Percentiles rank a stretch among this genome's conserved stretches.
Conservation (phyloP, 2,797 vertebrate genomes). For the Anabacerthia variegaticeps region DNA sequence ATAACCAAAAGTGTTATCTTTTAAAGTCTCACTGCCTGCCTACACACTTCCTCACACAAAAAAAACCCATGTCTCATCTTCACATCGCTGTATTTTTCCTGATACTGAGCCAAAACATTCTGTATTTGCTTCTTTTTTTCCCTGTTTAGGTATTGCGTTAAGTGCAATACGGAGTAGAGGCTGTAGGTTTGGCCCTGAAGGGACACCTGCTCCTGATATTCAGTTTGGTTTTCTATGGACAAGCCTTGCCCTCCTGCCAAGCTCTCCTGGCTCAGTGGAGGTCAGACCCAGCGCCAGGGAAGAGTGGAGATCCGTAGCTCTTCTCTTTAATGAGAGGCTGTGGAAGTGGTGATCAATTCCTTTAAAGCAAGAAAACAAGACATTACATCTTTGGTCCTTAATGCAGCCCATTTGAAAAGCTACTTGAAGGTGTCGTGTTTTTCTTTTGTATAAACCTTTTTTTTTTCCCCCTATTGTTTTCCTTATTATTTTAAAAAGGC, state of each 20-base stretch:
- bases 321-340: background rate
- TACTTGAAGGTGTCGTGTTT: background rate
- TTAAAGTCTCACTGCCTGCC: background rate
- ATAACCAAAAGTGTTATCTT: background rate
- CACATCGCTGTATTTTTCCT: background rate
- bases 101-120: background rate
- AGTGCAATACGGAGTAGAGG: background rate
- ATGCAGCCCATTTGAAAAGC: constrained; percentile 37
- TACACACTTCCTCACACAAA: background rate
- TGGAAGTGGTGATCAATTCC: background rate
- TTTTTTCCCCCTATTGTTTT: background rate
- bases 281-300: background rate
- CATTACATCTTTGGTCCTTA: constrained; percentile 52
- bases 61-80: background rate
- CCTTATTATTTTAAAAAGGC: constrained; percentile 48
- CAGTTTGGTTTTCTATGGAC: background rate
- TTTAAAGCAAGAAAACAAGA: constrained; percentile 60
- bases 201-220: background rate
- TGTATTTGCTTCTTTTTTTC: background rate
- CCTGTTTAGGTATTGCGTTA: background rate
- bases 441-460: background rate
- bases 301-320: background rate
- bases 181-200: background rate
- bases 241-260: background rate
- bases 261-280: background rate